A percentile compares a stretch with the other conserved stretches of the same genome.
phyloP scores from a whole-genome alignment of 2,888 invertebrate genomes.

The Agriopis leucophaearia region DNA sequence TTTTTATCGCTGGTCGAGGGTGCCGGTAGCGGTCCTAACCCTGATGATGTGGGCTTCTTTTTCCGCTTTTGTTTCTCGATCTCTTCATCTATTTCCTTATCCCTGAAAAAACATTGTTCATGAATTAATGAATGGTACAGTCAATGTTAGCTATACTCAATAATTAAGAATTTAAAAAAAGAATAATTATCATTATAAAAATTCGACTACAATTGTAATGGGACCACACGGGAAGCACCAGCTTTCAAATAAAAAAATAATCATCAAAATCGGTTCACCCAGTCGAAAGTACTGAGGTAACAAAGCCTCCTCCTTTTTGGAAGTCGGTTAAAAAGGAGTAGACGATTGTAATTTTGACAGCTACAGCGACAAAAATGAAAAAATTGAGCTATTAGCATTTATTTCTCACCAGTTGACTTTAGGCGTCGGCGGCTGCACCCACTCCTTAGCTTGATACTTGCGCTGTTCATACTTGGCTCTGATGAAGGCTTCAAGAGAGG shows the following conservation, averaged over 20 bases:
- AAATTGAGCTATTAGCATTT: neutral
- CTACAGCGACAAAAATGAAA: too few relatives aligned
- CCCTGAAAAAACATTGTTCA: slow-evolving; percentile 83
- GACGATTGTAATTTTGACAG: too few relatives aligned
- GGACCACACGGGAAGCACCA: too few relatives aligned
- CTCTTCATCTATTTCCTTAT: slow-evolving; percentile 95
- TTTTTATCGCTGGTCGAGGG: slow-evolving; percentile 76
- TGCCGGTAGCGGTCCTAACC: slow-evolving; percentile 81
- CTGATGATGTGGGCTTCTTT: slow-evolving; percentile 89
- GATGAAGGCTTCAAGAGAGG: slow-evolving; percentile 97
- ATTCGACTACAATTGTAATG: too few relatives aligned
- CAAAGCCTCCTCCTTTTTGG: too few relatives aligned
- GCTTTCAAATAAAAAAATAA: too few relatives aligned
- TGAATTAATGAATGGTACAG: neutral
- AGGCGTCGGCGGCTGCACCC: slow-evolving; percentile 95
- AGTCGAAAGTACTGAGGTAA: too few relatives aligned
- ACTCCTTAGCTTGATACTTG: slow-evolving; percentile 99
- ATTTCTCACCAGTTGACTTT: slow-evolving; percentile 90
- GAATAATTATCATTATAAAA: too few relatives aligned
- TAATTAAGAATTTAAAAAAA: too few relatives aligned
- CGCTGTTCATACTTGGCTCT: slow-evolving; percentile 99
- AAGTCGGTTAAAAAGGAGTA: too few relatives aligned
- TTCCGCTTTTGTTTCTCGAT: slow-evolving; percentile 93
- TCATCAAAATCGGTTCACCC: too few relatives aligned
- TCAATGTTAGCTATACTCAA: too few relatives aligned